These are phyloP conservation scores for Gouania willdenowi DNA, from an alignment of 2,797 vertebrate genomes.

Conservation along the genomic window DNA sequence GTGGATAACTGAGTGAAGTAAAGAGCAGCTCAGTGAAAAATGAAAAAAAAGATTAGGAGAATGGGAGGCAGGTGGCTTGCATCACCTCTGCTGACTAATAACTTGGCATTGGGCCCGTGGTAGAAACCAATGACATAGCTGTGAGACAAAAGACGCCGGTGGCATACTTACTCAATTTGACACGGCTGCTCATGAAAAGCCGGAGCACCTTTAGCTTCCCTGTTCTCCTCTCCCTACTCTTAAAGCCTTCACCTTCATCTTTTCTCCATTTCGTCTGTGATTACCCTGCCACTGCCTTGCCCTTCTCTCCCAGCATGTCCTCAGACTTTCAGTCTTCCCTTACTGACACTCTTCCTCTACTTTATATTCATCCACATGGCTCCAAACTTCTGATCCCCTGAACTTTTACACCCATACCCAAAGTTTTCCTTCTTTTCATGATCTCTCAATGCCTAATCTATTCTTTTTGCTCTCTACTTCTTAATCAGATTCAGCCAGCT, in stretches of 20 bases:
- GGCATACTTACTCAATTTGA: slow-evolving; percentile 53
- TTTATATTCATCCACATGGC: slow-evolving; percentile 9
- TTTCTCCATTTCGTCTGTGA: slow-evolving; percentile 12
- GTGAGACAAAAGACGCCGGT: slow-evolving; percentile 40
- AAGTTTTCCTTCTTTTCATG: slow-evolving; percentile 41
- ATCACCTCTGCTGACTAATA: slow-evolving; percentile 44
- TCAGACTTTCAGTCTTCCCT: slow-evolving; percentile 2
- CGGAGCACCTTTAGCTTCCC: slow-evolving; percentile 8
- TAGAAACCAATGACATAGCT: slow-evolving; percentile 23
- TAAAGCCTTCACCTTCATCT: slow-evolving; percentile 4
- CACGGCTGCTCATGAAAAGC: slow-evolving; percentile 21
- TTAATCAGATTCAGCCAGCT: slow-evolving; percentile 38
- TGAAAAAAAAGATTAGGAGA: slow-evolving; percentile 18
- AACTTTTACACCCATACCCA: slow-evolving; percentile 42
- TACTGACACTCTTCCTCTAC: slow-evolving; percentile 7
- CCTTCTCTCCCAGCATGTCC: slow-evolving; percentile 6
- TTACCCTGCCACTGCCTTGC: not conserved
- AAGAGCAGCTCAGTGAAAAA: slow-evolving; percentile 11
- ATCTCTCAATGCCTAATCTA: slow-evolving; percentile 47
- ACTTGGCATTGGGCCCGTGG: slow-evolving; percentile 27
- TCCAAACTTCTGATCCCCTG: slow-evolving; percentile 26
- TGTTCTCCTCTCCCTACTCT: not conserved
- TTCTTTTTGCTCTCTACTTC: slow-evolving; percentile 35
- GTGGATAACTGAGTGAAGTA: not conserved
- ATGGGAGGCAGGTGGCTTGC: slow-evolving; percentile 24